Base-by-base conservation (phyloP, 2,888 invertebrate species). In the Hydroisotoma schaefferi region DNA sequence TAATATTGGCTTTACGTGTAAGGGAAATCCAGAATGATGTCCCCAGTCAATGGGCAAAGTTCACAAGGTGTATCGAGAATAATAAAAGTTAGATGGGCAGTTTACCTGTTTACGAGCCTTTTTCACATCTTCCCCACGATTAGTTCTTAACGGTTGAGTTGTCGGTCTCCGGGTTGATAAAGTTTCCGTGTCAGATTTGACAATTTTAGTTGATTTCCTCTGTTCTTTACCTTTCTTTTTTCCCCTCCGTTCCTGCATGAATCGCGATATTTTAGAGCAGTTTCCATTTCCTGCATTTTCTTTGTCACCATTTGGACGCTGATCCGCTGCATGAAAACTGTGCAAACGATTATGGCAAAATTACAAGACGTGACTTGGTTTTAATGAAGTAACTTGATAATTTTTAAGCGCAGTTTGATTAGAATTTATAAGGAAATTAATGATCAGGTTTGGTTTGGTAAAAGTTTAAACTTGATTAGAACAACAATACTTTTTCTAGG, bases 101-200 rank as follows among this genome's bases (percentile, higher is more conserved):
- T 22, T 47, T 65, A 75, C 76, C 74, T 76, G 76, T 67, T 74
- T 74, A 40, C 76, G 53, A 3, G 75, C 74, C 54, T 66, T 72
- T 58, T 73, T 75, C 2, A 73, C 75, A 55, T 75, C 75, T 26
- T 74, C 73, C 44, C 70, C 71, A 55, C 72, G 73, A 56, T 68
- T 62, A 10, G 63, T 60, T 20, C 68, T 61, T 22, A 56, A 29
- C 38, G 56, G 64, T 43, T 61, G 62, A 22, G 60, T 59, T 23
- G 57, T 55, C 29, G 62, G 40, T 29, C 65, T 28, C 33, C 53
- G 15, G 12, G 40, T 23, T 6, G 53, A 6, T 15, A 12, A 22
- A 5, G 6, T 12, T 10, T 12, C 27, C 4, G 18, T 53, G 15
- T 53, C 53, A 3, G 53, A 43, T 43, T 26, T 40, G 12, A 12